Percentiles rank a stretch among this genome's conserved stretches.
Conservation (phyloP, 2,113 vertebrate genomes). For the Callorhinus ursinus region DNA sequence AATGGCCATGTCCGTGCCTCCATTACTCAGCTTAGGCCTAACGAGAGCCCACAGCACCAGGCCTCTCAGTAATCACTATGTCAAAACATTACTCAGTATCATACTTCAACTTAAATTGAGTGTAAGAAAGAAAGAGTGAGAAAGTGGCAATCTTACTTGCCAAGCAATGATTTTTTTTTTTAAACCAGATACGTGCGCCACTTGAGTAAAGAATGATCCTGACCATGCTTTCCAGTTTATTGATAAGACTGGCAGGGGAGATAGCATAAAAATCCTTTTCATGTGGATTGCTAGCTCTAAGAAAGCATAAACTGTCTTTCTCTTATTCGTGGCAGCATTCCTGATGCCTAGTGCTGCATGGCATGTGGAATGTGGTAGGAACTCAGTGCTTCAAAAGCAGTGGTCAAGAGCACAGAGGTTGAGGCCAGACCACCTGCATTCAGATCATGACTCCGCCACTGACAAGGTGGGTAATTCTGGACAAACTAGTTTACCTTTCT, state of each 20-base stretch:
- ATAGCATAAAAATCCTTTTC: background rate
- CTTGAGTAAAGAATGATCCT: background rate
- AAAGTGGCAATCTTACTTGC: background rate
- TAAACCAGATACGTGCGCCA: background rate
- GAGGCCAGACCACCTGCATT: background rate
- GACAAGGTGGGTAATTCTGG: background rate
- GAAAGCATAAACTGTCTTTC: background rate
- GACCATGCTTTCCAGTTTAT: background rate
- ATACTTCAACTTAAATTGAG: background rate
- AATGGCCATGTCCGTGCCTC: background rate
- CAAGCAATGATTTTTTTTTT: background rate
- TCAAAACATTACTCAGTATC: background rate
- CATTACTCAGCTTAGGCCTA: background rate
- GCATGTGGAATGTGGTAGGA: background rate
- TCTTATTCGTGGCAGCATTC: too few relatives aligned
- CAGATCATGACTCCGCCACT: background rate
- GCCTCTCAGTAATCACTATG: background rate
- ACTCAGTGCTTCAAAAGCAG: background rate
- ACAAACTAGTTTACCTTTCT: background rate
- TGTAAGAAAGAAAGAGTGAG: background rate
- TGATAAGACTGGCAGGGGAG: background rate
- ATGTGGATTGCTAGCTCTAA: accelerated
- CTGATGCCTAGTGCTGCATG: accelerated
- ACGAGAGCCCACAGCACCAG: background rate
- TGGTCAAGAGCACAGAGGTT: background rate